Percentiles rank a stretch among this genome's conserved stretches.
Conservation (phyloP, 2,797 vertebrate species). For the Botia kubotai region DNA sequence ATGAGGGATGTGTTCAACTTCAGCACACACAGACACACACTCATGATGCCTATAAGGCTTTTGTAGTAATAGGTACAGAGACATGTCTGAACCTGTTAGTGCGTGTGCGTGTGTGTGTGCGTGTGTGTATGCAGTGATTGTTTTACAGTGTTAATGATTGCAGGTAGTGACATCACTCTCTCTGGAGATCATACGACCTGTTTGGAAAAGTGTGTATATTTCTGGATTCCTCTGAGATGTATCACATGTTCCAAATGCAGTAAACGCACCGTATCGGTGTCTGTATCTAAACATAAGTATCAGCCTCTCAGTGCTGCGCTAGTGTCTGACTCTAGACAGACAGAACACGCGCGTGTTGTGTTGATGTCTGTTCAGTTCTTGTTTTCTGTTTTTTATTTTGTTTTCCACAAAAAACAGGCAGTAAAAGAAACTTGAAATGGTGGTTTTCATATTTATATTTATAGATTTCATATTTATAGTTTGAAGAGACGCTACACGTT, state of each 20-base stretch:
- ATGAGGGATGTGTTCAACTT: slow-evolving; percentile 2
- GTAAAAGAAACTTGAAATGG: too few relatives aligned
- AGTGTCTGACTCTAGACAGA: neutral
- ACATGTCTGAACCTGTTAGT: slow-evolving; percentile 48
- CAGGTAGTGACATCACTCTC: slow-evolving; percentile 54
- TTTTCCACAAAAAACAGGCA: neutral
- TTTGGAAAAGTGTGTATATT: slow-evolving; percentile 56
- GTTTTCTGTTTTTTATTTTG: neutral
- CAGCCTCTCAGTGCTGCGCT: neutral
- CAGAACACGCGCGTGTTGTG: neutral
- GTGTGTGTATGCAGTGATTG: slow-evolving; percentile 40
- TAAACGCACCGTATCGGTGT: slow-evolving; percentile 16
- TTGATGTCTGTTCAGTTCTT: neutral
- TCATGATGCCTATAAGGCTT: slow-evolving; percentile 42
- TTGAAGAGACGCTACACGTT: neutral
- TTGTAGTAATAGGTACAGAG: slow-evolving; percentile 55
- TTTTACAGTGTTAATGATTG: slow-evolving; percentile 57
- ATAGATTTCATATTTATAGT: too few relatives aligned
- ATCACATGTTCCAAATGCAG: slow-evolving; percentile 7
- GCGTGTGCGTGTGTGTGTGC: neutral
- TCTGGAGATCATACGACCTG: slow-evolving; percentile 34
- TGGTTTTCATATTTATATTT: neutral
- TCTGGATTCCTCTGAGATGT: slow-evolving; percentile 68
- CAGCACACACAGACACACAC: neutral
- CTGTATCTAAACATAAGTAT: slow-evolving; percentile 16